Base-by-base conservation (phyloP, 2,888 invertebrate species). In the Brassicogethes aeneus region DNA sequence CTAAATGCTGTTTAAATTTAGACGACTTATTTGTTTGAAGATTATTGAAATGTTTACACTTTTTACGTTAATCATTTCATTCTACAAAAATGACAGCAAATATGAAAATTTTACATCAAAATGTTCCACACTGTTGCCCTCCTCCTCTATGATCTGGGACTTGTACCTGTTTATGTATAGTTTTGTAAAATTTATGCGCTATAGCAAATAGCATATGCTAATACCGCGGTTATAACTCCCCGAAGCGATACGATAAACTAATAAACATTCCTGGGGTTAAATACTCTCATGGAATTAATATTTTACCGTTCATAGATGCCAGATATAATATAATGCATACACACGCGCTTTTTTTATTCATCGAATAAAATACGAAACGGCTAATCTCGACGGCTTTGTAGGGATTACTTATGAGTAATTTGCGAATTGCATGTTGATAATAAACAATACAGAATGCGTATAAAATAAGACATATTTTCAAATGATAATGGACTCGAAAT, bases 151-250 rank as follows among this genome's bases (percentile, higher is more conserved):
- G n/a, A n/a, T n/a, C n/a, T n/a, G n/a, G n/a, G n/a, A n/a, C n/a
- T n/a, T n/a, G n/a, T n/a, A n/a, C n/a, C n/a, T n/a, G n/a, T n/a
- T n/a, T n/a, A n/a, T n/a, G n/a, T n/a, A n/a, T n/a, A n/a, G n/a
- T n/a, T n/a, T n/a, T n/a, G n/a, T n/a, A n/a, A n/a, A n/a, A n/a
- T n/a, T n/a, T n/a, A n/a, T n/a, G n/a, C n/a, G n/a, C n/a, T n/a
- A n/a, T n/a, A n/a, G n/a, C n/a, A n/a, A n/a, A n/a, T n/a, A n/a
- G n/a, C n/a, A n/a, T n/a, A n/a, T n/a, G n/a, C n/a, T n/a, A n/a
- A n/a, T n/a, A n/a, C n/a, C n/a, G n/a, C n/a, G n/a, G n/a, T 36
- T 36, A 17, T 23, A 36, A 15, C 17, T 17, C 36, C 36, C 36
- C 17, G 15, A 15, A 12, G 17, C 2, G 7, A 14, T 15, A 23